Conservation (phyloP, 2,888 invertebrate genomes). For the Drosophila mimetica region DNA sequence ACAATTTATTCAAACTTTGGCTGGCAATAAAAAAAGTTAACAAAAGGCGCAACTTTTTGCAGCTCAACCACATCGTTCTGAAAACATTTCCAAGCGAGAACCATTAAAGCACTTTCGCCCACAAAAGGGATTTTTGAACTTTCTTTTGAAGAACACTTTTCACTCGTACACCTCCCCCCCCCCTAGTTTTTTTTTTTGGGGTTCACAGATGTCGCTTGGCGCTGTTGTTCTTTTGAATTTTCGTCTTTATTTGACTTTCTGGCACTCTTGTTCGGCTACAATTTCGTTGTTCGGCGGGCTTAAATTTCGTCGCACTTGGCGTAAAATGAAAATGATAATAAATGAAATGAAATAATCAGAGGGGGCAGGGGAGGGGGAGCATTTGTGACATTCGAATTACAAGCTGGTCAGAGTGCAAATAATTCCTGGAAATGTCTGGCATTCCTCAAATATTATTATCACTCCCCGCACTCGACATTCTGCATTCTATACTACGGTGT, state of each 20-base stretch:
- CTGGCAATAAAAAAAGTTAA: neutral
- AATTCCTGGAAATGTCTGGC: conserved; percentile 48
- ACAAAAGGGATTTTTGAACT: neutral
- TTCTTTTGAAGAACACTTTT: conserved; percentile 1
- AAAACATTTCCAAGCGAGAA: too few species aligned
- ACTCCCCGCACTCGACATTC: neutral
- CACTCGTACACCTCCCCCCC: neutral
- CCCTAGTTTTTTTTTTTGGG: neutral
- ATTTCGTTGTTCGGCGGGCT: conserved; percentile 41
- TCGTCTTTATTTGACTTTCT: conserved; percentile 12
- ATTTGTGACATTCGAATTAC: conserved; percentile 31
- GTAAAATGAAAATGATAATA: conserved; percentile 42
- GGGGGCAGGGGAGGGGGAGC: neutral
- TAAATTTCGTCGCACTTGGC: conserved; percentile 58
- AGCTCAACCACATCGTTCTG: neutral
- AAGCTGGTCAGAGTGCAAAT: conserved; percentile 29
- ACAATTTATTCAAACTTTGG: conserved; percentile 2
- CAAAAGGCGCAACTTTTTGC: neutral
- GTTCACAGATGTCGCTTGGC: conserved; percentile 1
- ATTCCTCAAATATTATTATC: conserved; percentile 28
- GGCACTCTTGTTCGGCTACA: conserved; percentile 34
- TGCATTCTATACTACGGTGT: neutral
- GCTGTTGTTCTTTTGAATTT: conserved; percentile 1
- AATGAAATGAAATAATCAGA: conserved; percentile 9
- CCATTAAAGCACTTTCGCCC: neutral